Evolutionary conservation across 53 echinoderm and acorn worm genomes (phyloP).

Genomic region (Holothuria leucospilota): DNA sequence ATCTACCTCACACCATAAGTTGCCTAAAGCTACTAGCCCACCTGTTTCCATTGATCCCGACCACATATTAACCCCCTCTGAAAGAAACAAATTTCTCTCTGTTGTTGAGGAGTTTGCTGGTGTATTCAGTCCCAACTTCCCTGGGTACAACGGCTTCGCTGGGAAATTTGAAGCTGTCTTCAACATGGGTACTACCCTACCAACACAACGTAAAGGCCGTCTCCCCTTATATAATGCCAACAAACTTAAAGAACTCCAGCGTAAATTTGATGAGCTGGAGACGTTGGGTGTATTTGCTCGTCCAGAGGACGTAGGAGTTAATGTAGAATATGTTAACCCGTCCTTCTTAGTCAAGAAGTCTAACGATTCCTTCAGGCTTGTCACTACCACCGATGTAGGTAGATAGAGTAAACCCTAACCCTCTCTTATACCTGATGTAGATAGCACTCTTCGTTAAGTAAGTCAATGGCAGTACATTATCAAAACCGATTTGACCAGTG

Average conservation of each 20-base stretch:
- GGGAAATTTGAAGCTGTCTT: conserved; percentile 66
- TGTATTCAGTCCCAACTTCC: conserved; percentile 48
- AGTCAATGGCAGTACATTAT: conserved; percentile 45
- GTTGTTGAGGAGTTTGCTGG: conserved; percentile 48
- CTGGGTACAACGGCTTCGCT: conserved; percentile 52
- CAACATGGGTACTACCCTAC: conserved; percentile 64
- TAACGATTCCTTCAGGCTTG: conserved; percentile 50
- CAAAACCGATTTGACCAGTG: conserved; percentile 61
- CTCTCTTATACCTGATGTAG: conserved; percentile 59
- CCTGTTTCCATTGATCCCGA: conserved; percentile 36
- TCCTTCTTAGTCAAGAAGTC: conserved; percentile 67
- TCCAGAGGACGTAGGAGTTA: conserved; percentile 49
- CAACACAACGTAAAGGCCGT: conserved; percentile 51
- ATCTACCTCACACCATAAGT: too few relatives aligned
- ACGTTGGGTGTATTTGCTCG: conserved; percentile 44
- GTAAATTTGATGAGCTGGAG: conserved; percentile 58
- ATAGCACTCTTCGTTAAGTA: conserved; percentile 18
- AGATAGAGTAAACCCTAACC: conserved; percentile 57
- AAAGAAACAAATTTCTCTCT: conserved; percentile 21
- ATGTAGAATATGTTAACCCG: conserved; percentile 32
- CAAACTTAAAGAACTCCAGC: conserved; percentile 51
- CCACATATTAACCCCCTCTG: conserved; percentile 11
- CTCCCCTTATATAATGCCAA: conserved; percentile 37
- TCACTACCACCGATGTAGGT: conserved; percentile 71
- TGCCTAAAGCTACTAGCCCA: background rate